These are phyloP conservation scores for Pelecanus crispus DNA, from an alignment of 2,113 vertebrate genomes.

Conservation along the genomic window DNA sequence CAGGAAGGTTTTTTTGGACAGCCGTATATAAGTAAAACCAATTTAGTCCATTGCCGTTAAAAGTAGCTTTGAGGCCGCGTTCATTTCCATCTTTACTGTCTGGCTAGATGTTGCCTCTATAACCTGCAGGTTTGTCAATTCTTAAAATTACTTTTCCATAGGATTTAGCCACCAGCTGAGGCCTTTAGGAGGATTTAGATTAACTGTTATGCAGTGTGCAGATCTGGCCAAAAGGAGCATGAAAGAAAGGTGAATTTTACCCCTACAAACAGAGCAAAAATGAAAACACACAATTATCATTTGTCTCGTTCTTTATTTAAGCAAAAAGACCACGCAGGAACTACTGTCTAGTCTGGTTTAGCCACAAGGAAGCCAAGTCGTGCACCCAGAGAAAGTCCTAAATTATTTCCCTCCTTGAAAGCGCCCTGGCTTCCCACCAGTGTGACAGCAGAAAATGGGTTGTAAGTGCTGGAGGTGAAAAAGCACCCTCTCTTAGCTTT, in stretches of 20 bases:
- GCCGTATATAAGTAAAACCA: background rate
- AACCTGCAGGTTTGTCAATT: background rate
- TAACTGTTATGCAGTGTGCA: background rate
- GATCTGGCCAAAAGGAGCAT: background rate
- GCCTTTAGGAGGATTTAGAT: background rate
- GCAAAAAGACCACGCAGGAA: fast-evolving
- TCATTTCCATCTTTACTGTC: background rate
- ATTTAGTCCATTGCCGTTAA: background rate
- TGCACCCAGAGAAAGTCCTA: background rate
- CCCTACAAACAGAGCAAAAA: background rate
- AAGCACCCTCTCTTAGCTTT: background rate
- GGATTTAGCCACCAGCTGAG: background rate
- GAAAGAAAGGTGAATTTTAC: background rate
- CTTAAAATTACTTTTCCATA: background rate
- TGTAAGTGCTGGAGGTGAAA: background rate
- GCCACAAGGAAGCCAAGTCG: background rate
- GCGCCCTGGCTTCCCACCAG: background rate
- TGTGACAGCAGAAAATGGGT: background rate
- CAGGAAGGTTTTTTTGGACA: background rate
- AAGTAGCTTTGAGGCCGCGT: background rate
- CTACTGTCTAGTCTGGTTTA: background rate
- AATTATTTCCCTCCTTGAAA: background rate
- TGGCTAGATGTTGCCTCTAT: fast-evolving
- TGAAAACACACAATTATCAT: background rate
- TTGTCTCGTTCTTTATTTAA: background rate